These are phyloP conservation scores for Sebastes hopkinsi DNA, from an alignment of 2,797 vertebrate genomes.

Conservation along the genomic window DNA sequence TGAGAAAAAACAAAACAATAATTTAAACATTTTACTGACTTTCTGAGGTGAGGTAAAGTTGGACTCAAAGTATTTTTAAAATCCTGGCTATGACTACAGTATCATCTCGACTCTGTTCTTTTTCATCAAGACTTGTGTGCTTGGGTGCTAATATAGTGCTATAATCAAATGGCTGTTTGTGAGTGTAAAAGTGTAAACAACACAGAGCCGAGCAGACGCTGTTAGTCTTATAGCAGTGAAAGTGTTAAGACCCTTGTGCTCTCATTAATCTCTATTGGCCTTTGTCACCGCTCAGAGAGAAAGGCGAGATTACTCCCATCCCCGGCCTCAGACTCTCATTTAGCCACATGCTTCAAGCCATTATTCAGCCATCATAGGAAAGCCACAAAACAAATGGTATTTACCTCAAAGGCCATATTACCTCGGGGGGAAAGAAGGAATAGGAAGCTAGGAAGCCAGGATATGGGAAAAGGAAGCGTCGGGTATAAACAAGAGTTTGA, in stretches of 20 bases:
- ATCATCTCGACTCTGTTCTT: not conserved
- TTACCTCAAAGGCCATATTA: constrained; percentile 78
- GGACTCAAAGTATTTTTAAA: not conserved
- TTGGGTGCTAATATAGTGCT: not conserved
- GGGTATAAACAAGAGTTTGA: constrained; percentile 45
- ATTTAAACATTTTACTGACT: not conserved
- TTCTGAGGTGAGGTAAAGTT: not conserved
- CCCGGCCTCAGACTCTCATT: constrained; percentile 80
- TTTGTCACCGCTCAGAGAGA: constrained; percentile 73
- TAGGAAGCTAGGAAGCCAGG: constrained; percentile 25
- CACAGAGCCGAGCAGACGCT: constrained; percentile 35
- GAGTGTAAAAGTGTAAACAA: constrained; percentile 42
- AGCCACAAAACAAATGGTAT: constrained; percentile 84
- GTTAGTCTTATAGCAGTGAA: constrained; percentile 44
- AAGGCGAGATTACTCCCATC: constrained; percentile 82
- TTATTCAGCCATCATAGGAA: constrained; percentile 82
- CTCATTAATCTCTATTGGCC: constrained; percentile 86
- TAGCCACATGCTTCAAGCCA: constrained; percentile 80
- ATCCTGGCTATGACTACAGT: not conserved
- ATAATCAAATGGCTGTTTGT: constrained; percentile 13
- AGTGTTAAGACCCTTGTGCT: constrained; percentile 64
- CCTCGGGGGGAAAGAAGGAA: constrained; percentile 16
- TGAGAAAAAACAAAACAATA: not conserved
- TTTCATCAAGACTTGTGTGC: not conserved
- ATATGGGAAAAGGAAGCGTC: constrained; percentile 22